These are phyloP conservation scores for Guaruba guarouba DNA, from an alignment of 2,113 vertebrate species.

Conservation along the genomic window DNA sequence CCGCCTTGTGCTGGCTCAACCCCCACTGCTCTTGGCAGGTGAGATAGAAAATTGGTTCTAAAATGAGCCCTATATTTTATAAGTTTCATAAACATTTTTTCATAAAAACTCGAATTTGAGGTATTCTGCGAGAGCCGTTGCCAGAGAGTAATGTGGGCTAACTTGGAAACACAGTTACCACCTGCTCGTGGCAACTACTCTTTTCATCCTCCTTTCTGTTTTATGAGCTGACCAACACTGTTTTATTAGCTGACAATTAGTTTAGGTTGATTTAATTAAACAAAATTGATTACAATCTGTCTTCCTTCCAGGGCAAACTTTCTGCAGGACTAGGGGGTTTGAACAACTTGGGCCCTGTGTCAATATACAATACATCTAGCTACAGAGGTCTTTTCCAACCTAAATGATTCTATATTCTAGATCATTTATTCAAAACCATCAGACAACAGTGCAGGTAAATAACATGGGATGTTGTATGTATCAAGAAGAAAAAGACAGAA, in stretches of 20 bases:
- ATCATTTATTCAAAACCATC: neutral
- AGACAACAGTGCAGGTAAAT: neutral
- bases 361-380: neutral
- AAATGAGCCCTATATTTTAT: constrained; percentile 62
- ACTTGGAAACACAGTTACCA: constrained; percentile 57
- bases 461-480: neutral
- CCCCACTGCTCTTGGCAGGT: constrained; percentile 56
- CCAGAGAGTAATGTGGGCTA: constrained; percentile 59
- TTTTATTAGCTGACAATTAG: constrained; percentile 68
- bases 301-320: neutral
- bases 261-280: constrained; percentile 64
- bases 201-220: constrained; percentile 48
- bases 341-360: neutral
- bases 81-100: constrained; percentile 67
- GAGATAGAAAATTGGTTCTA: constrained; percentile 49
- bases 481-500: neutral
- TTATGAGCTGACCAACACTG: constrained; percentile 52
- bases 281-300: constrained; percentile 3
- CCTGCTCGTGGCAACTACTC: constrained; percentile 60
- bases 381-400: neutral
- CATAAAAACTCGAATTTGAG: constrained; percentile 33
- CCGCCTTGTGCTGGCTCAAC: constrained; percentile 60
- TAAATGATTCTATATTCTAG: neutral
- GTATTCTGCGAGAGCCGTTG: constrained; percentile 12
- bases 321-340: neutral